Conservation (phyloP, 1,140 invertebrate species). For the Scaptomyza hsui region DNA sequence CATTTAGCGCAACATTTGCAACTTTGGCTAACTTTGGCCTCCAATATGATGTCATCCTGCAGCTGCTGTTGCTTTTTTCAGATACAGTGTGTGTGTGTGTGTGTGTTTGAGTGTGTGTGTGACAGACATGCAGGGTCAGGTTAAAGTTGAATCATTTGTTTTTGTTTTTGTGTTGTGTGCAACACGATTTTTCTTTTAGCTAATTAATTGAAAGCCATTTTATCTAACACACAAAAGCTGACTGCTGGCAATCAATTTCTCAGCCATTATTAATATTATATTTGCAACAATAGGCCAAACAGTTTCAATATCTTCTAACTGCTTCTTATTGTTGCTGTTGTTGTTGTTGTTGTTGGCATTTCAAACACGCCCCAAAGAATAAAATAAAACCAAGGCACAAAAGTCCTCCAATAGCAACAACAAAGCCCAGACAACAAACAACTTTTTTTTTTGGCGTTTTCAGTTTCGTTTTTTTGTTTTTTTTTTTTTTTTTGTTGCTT, state of each 20-base stretch:
- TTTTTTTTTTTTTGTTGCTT: constrained; percentile 68
- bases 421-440: constrained; percentile 54
- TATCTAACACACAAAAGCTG: constrained; percentile 70
- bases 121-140: constrained; percentile 83
- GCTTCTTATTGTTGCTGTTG: constrained; percentile 19
- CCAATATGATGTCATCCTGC: constrained; percentile 66
- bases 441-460: constrained; percentile 73
- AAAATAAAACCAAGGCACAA: constrained; percentile 27
- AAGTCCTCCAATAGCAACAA: constrained; percentile 57
- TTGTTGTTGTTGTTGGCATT: constrained; percentile 50
- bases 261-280: constrained; percentile 2
- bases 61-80: constrained; percentile 45
- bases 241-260: constrained; percentile 70
- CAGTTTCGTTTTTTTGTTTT: constrained; percentile 70
- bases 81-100: constrained; percentile 65
- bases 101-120: constrained; percentile 48
- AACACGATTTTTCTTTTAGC: constrained; percentile 81
- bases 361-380: constrained; percentile 59
- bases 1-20: too few relatives aligned
- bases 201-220: constrained; percentile 79
- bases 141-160: constrained; percentile 84
- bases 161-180: constrained; percentile 38
- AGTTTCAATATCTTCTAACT: constrained; percentile 57
- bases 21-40: constrained; percentile 44
- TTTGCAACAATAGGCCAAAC: constrained; percentile 55